Evolutionary conservation across 64 coral and sea anemone species (phyloP).

Genomic region (Stichodactyla mertensii): DNA sequence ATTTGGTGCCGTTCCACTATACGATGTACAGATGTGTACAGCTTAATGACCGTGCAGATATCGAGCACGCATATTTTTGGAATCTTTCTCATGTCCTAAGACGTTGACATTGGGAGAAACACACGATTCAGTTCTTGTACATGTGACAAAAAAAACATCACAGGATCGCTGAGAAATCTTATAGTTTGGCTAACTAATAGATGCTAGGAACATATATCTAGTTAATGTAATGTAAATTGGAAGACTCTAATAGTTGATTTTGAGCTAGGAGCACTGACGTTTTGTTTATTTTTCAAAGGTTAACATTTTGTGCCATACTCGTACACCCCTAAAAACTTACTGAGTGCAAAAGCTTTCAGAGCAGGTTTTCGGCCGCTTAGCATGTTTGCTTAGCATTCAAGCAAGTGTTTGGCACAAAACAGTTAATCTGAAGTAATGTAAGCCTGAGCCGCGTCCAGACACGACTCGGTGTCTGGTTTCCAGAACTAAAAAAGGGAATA

Average conservation of each 20-base stretch:
- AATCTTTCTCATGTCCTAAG: not conserved
- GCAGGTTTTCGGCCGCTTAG: not conserved
- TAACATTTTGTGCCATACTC: too few relatives aligned
- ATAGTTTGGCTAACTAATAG: not conserved
- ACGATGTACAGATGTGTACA: not conserved
- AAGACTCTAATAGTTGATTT: not conserved
- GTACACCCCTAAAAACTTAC: too few relatives aligned
- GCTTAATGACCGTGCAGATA: not conserved
- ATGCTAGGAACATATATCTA: not conserved
- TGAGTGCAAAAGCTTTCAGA: not conserved
- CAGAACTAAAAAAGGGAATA: not conserved
- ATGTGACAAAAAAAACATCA: not conserved
- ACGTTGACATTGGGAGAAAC: not conserved
- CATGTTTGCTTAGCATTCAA: not conserved
- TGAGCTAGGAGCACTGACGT: not conserved
- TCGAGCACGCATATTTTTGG: not conserved
- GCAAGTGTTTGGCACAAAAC: not conserved
- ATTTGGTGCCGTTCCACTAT: slow-evolving; percentile 15
- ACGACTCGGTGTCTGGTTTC: not conserved
- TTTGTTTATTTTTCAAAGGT: too few relatives aligned
- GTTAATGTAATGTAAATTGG: not conserved
- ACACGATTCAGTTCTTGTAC: not conserved
- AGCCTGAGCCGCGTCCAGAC: not conserved
- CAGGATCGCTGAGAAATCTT: not conserved
- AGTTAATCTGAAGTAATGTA: slow-evolving; percentile 1